These are phyloP conservation scores for Sebastes matsubarae DNA, from an alignment of 2,797 vertebrate genomes.

Conservation along the genomic window DNA sequence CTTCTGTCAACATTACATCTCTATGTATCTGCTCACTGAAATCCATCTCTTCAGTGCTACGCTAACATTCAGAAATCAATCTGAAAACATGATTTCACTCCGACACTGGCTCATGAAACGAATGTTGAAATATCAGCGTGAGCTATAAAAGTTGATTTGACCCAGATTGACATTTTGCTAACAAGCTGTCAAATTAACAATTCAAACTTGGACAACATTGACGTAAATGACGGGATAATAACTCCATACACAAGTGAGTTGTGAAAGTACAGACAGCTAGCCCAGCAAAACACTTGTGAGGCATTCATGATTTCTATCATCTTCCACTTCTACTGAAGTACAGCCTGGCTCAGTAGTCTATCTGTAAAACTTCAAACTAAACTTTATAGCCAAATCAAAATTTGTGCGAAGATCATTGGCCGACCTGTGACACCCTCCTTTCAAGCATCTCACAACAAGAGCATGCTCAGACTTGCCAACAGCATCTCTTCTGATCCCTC, in stretches of 20 bases:
- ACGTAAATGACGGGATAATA: not conserved
- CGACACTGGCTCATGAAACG: not conserved
- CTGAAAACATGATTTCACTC: not conserved
- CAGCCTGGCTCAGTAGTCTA: too few relatives aligned
- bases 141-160: not conserved
- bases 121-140: not conserved
- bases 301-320: not conserved
- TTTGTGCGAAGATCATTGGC: too few relatives aligned
- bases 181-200: constrained; percentile 1
- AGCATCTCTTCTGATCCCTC: too few relatives aligned
- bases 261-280: not conserved
- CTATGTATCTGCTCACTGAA: not conserved
- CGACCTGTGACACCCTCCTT: too few relatives aligned
- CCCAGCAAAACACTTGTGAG: not conserved
- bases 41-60: not conserved
- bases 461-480: too few relatives aligned
- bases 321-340: rapidly evolving
- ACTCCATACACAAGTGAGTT: not conserved
- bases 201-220: not conserved
- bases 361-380: too few relatives aligned
- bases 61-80: not conserved
- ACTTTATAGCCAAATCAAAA: too few relatives aligned
- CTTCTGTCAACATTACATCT: not conserved
- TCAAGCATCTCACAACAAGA: too few relatives aligned
- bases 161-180: not conserved